Conservation (phyloP, 2,888 invertebrate genomes). For the Hipparchia semele region DNA sequence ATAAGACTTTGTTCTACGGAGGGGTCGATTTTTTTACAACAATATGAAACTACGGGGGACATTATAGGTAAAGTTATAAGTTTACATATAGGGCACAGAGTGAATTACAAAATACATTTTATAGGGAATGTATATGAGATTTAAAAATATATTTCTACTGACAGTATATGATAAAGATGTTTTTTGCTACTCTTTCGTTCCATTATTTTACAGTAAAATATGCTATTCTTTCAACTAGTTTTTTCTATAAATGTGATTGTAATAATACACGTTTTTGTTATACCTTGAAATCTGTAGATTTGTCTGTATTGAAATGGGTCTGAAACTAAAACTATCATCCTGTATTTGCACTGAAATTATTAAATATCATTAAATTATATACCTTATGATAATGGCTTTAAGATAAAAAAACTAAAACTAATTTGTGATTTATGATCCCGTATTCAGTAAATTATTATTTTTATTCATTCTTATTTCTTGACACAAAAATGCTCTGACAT, state of each 20-base stretch:
- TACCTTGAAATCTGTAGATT: no score
- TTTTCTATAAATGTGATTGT: background rate
- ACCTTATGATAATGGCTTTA: slow-evolving; percentile 1
- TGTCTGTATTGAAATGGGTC: no score
- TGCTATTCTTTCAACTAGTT: background rate
- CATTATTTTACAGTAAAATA: slow-evolving; percentile 5
- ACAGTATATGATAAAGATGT: background rate
- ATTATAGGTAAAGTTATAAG: background rate
- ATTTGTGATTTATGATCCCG: slow-evolving; percentile 9
- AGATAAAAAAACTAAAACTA: slow-evolving; percentile 6
- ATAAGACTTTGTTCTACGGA: no score
- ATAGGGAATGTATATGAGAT: slow-evolving; percentile 21
- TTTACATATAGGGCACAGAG: slow-evolving; percentile 21
- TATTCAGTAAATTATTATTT: slow-evolving; percentile 2
- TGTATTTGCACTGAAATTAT: no score
- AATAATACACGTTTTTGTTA: background rate
- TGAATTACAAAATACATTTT: slow-evolving; percentile 12
- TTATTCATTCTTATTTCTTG: background rate
- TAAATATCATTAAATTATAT: background rate
- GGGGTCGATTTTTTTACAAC: no score
- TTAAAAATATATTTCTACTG: slow-evolving; percentile 20
- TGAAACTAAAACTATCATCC: no score
- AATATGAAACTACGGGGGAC: slow-evolving; percentile 7
- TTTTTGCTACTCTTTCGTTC: slow-evolving; percentile 5
- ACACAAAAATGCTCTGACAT: background rate